Percentiles rank a stretch among this genome's conserved stretches.
phyloP scores from a whole-genome alignment of 2,888 invertebrate genomes.

The Chironomus riparius region DNA sequence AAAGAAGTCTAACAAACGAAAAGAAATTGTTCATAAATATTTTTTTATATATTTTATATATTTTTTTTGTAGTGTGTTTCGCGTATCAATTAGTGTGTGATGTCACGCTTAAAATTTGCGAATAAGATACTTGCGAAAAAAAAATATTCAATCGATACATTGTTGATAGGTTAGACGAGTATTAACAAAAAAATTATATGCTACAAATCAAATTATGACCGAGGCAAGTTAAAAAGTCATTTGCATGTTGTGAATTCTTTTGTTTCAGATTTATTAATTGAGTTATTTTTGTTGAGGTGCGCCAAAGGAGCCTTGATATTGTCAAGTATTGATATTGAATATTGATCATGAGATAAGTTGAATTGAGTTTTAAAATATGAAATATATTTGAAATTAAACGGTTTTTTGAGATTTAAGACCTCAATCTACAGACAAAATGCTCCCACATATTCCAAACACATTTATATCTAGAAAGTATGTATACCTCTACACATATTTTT shows the following conservation, averaged over 20 bases:
- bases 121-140: background rate
- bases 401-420: no score
- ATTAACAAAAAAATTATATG: background rate
- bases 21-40: slow-evolving; percentile 22
- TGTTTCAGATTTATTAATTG: no score
- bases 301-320: no score
- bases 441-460: background rate
- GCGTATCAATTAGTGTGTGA: background rate
- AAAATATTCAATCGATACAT: background rate
- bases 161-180: background rate
- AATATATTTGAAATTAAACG: no score
- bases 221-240: no score
- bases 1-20: background rate
- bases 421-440: background rate
- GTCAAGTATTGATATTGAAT: no score
- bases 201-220: background rate
- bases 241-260: no score
- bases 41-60: background rate
- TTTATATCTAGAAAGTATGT: no score
- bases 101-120: background rate
- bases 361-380: no score
- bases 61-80: background rate
- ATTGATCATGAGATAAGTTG: no score
- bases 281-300: no score
- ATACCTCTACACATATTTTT: no score